phyloP scores from a whole-genome alignment of 2,113 vertebrate genomes.

The Ceyx melanurus region DNA sequence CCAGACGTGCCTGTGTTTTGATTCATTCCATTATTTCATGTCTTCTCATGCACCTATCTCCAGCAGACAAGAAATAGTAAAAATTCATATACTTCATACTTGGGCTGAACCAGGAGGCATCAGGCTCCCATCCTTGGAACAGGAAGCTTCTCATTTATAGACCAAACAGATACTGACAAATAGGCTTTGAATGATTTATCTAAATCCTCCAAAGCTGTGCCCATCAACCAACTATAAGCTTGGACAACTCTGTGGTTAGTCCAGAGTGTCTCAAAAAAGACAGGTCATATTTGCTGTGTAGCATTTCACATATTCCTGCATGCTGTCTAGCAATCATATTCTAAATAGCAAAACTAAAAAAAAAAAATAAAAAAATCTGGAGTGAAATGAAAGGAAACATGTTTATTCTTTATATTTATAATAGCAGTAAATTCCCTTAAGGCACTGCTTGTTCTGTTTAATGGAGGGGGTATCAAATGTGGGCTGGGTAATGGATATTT shows the following conservation, averaged over 20 bases:
- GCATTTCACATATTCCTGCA: background rate
- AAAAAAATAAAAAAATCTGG: constrained; percentile 14
- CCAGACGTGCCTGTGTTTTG: background rate
- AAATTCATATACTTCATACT: background rate
- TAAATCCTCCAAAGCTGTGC: constrained; percentile 14
- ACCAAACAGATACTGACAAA: constrained; percentile 1
- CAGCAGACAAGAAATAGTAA: background rate
- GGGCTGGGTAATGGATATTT: constrained; percentile 11
- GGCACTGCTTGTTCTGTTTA: background rate
- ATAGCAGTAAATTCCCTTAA: background rate
- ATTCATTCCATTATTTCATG: background rate
- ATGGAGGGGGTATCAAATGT: background rate
- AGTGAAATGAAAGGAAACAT: constrained; percentile 17
- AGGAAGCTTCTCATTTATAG: background rate
- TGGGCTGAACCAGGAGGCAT: rapidly evolving
- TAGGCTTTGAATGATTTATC: constrained; percentile 4
- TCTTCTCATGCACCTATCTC: background rate
- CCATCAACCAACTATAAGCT: background rate
- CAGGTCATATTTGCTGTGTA: background rate
- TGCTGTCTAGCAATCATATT: background rate
- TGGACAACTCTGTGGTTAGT: background rate
- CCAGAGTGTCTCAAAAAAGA: background rate
- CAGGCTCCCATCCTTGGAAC: background rate
- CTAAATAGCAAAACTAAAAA: background rate
- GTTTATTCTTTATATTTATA: constrained; percentile 15